phyloP scores from a whole-genome alignment of 1,140 invertebrate genomes.

The Mercenaria mercenaria region DNA sequence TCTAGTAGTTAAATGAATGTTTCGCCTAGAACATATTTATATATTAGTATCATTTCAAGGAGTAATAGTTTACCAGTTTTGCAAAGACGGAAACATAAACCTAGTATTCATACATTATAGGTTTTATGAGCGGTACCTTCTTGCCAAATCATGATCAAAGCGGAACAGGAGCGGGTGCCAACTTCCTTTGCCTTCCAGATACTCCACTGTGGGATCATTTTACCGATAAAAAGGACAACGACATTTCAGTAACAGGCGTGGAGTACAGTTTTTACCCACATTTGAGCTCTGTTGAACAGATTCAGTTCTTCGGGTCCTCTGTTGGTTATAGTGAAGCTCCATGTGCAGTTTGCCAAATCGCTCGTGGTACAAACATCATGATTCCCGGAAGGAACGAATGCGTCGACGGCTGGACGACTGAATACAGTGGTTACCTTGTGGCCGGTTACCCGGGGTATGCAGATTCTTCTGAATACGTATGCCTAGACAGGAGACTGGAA shows the following conservation, averaged over 20 bases:
- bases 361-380: slow-evolving; percentile 57
- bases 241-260: slow-evolving; percentile 56
- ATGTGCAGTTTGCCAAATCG: slow-evolving; percentile 66
- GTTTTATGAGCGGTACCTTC: slow-evolving; percentile 34
- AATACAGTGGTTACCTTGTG: slow-evolving; percentile 72
- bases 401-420: slow-evolving; percentile 55
- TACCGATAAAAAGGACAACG: not conserved
- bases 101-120: too few species aligned
- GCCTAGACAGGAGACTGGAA: slow-evolving; percentile 69
- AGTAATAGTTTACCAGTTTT: not conserved
- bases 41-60: too few species aligned
- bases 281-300: not conserved
- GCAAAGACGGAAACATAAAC: not conserved
- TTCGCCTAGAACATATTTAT: not conserved
- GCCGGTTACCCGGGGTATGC: slow-evolving; percentile 34
- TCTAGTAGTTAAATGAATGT: not conserved
- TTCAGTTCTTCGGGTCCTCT: not conserved
- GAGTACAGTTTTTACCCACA: not conserved
- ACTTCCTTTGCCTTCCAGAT: slow-evolving; percentile 64
- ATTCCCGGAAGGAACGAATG: slow-evolving; percentile 67
- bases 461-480: slow-evolving; percentile 60
- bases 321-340: slow-evolving; percentile 42
- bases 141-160: not conserved
- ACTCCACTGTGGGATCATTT: slow-evolving; percentile 52
- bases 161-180: slow-evolving; percentile 42